Base-by-base conservation (phyloP, 30 jellyfish, hydroid and myxozoan genomes). In the Mastigias papua region DNA sequence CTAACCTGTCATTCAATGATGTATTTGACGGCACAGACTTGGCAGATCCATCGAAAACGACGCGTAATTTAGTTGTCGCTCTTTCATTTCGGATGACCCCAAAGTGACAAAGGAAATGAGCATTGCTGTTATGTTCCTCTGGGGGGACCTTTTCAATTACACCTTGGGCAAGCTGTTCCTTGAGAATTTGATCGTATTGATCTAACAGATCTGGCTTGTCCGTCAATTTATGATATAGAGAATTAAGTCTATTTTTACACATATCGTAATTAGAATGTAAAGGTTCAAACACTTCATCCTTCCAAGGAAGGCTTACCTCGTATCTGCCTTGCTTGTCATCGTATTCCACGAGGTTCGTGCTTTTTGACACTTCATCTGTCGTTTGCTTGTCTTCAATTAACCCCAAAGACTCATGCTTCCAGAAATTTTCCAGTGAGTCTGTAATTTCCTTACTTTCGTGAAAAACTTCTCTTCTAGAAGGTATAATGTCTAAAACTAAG, bases 291-390 rank as follows among this genome's bases (percentile, higher is more conserved):
- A 11, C 35, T 48, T 86, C 76, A 48, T 28, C 60, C 54, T 33
- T 33, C 80, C 81, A 51, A 42, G 95, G 89, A 49, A 84, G 81
- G 66, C 93, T 84, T 72, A 84, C 93, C 71, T 51, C 81, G 50
- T 71, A 72, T 29, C 83, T 72, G 22, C 46, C 69, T 26, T 65
- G 73, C 33, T 81, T 34, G 10, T 27, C 75, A 21, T 61, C 26
- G 76, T 71, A 73, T 86, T 86, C 89, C n/a, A 86, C 73, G 34
- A 33, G 46, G 48, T 70, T 72, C 64, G 60, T 63, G 82, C 64
- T 58, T 48, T 73, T 15, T 30, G n/a, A n/a, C n/a, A 15, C 75
- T 42, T 73, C 22, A 15, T 33, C 46, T 28, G 33, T 69, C 46
- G 51, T n/a, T 27, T 6, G 30, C 48, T 28, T 69, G 2, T 42